These are phyloP conservation scores for Temnothorax longispinosus DNA, from an alignment of 1,140 invertebrate species.

Conservation along the genomic window DNA sequence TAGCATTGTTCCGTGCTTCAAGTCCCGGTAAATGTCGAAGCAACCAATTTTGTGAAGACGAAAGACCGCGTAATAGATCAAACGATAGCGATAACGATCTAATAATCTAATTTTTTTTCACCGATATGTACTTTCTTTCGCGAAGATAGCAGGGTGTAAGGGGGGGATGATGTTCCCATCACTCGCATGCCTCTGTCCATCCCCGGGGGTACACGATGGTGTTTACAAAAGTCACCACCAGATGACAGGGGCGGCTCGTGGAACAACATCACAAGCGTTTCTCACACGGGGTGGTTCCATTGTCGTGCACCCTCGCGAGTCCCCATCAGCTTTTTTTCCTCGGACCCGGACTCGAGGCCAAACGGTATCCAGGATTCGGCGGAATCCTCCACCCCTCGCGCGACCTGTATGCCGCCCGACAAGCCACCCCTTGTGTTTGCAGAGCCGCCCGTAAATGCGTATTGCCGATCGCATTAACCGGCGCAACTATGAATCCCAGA, in stretches of 20 bases:
- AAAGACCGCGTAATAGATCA: background rate
- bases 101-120: background rate
- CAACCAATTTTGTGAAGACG: background rate
- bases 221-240: constrained; percentile 85
- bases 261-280: constrained; percentile 73
- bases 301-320: constrained; percentile 75
- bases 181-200: constrained; percentile 60
- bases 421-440: constrained; percentile 77
- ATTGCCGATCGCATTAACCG: constrained; percentile 81
- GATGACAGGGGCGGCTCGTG: constrained; percentile 80
- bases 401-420: constrained; percentile 9
- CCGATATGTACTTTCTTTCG: background rate
- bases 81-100: background rate
- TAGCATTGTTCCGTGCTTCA: background rate
- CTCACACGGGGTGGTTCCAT: constrained; percentile 82
- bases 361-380: constrained; percentile 43
- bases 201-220: constrained; percentile 67
- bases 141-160: background rate
- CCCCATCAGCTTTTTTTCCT: constrained; percentile 62
- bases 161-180: constrained; percentile 47
- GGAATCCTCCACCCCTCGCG: constrained; percentile 30
- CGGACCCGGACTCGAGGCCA: background rate
- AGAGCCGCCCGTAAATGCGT: constrained; percentile 81
- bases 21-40: background rate
- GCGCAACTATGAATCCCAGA: constrained; percentile 75